A percentile compares a stretch with the other conserved stretches of the same genome.
Conservation (phyloP, 1,140 invertebrate genomes). For the Pachyrhynchus sulphureomaculatus region DNA sequence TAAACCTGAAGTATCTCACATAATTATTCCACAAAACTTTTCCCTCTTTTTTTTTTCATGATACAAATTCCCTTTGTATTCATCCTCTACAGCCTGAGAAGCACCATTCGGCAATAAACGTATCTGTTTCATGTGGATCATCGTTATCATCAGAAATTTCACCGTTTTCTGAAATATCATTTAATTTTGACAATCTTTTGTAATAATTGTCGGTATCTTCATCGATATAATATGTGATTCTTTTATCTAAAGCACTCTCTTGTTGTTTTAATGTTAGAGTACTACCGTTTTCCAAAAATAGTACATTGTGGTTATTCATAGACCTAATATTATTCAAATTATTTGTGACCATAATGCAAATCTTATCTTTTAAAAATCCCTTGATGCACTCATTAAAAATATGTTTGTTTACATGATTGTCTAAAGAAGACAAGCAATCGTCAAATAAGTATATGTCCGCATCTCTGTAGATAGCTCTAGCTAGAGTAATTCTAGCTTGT, state of each 20-base stretch:
- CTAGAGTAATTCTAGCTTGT: slow-evolving; percentile 83
- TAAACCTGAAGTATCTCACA: slow-evolving; percentile 26
- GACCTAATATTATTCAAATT: slow-evolving; percentile 76
- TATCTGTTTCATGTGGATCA: slow-evolving; percentile 5
- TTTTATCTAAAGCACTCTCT: slow-evolving; percentile 30
- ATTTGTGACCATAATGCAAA: slow-evolving; percentile 81
- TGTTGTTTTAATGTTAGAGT: slow-evolving; percentile 33
- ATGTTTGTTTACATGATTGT: slow-evolving; percentile 68
- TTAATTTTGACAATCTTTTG: slow-evolving; percentile 11
- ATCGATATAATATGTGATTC: slow-evolving; percentile 36
- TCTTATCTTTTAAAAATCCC: slow-evolving; percentile 68
- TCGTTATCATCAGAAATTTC: slow-evolving; percentile 3
- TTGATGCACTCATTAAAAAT: slow-evolving; percentile 70
- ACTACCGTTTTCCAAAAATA: slow-evolving; percentile 29
- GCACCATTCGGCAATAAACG: not conserved
- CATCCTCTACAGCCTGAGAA: not conserved
- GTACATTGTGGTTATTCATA: slow-evolving; percentile 21
- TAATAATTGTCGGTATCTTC: slow-evolving; percentile 14
- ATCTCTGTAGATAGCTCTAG: slow-evolving; percentile 76
- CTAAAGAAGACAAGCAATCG: slow-evolving; percentile 80
- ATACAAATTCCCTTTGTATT: slow-evolving; percentile 15
- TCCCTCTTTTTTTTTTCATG: slow-evolving; percentile 31
- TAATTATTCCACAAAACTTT: slow-evolving; percentile 33
- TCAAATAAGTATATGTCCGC: slow-evolving; percentile 81
- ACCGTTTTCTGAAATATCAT: not conserved